Base-by-base conservation (phyloP, 2,888 invertebrate species). In the Glaucopsyche alexis region DNA sequence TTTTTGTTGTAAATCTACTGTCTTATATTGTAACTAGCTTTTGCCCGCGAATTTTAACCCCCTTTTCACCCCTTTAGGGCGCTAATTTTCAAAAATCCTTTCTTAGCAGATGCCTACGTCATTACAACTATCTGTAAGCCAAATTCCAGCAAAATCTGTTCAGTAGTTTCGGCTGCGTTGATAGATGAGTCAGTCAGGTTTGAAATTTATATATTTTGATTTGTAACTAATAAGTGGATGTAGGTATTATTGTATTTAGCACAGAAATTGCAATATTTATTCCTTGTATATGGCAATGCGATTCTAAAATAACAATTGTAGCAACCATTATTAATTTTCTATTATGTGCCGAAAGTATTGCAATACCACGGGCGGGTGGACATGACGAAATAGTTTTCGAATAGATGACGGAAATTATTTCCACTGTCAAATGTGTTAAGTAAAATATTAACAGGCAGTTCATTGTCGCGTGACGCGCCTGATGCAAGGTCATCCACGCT, bases 401-500 rank as follows among this genome's bases (percentile, higher is more conserved):
- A 55, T 60, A 13, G 47, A 60, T 29, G 60, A 60, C 11, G 29
- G 29, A 29, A 60, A 11, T 13, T 29, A 29, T 60, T 60, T 13
- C 29, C 60, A 19, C 9, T 13, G 29, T 19, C 55, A 9, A 55
- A 55, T 55, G 55, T 60, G 13, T 19, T 60, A 7, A 29, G 7
- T 60, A 11, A 60, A 60, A 29, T 13, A 13, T 60, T 60, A 60
- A 9, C n/a, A 16, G 19, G 55, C 55, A 13, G 47, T 16, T 47
- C 69, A 69, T 8, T 14, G 69, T 49, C 49, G 69, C 49, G 69
- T 69, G 69, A 69, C 69, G 67, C 4, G 19, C n/a, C 42, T 19
- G 47, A 69, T 14, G 49, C 69, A 69, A 69, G 69, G 69, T 49
- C 69, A 29, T 49, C 3, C 8, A 42, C 8, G 42, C 29, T 2